phyloP scores from a whole-genome alignment of 2,113 vertebrate genomes.

The Thinocorus orbignyianus region DNA sequence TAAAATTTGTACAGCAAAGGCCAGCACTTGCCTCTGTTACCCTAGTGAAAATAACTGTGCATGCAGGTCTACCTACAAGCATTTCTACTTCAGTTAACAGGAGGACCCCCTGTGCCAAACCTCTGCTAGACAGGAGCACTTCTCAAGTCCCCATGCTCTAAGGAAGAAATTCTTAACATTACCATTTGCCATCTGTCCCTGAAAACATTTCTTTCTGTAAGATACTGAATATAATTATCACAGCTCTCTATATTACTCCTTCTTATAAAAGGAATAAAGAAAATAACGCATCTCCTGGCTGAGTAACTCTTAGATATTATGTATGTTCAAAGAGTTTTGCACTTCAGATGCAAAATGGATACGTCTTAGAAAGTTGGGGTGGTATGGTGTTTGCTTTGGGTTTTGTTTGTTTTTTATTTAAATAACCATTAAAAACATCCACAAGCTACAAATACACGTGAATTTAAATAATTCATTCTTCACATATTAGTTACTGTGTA shows the following conservation, averaged over 20 bases:
- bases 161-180: neutral
- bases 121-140: neutral
- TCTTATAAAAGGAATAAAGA: neutral
- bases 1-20: neutral
- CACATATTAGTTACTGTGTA: neutral
- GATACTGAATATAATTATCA: neutral
- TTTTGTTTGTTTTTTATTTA: neutral
- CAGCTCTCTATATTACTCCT: neutral
- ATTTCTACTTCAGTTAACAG: neutral
- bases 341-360: neutral
- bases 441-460: neutral
- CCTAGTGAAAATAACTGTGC: neutral
- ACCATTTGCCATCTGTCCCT: neutral
- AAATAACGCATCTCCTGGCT: neutral
- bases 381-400: neutral
- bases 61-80: neutral
- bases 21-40: neutral
- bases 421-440: neutral
- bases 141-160: fast-evolving
- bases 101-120: neutral
- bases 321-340: neutral
- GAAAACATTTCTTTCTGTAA: neutral
- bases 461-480: conserved; percentile 10
- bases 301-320: neutral
- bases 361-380: neutral